phyloP scores from a whole-genome alignment of 1,140 invertebrate species.

The Coelopa frigida region DNA sequence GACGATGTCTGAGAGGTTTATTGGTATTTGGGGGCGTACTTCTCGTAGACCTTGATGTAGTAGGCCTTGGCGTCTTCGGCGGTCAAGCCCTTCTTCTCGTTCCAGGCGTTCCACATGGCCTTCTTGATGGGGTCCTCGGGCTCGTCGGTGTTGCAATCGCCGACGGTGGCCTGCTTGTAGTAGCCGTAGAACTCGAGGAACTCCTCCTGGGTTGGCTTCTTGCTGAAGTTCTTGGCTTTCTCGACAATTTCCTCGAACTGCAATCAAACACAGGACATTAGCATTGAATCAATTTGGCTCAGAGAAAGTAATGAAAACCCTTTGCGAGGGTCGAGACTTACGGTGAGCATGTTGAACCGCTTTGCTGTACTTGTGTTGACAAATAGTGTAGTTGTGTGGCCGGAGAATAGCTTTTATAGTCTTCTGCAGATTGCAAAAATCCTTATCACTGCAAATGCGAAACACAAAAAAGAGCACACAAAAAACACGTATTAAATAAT shows the following conservation, averaged over 20 bases:
- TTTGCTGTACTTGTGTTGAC: not conserved
- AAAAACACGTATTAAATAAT: too few relatives aligned
- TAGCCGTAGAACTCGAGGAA: slow-evolving; percentile 80
- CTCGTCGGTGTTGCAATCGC: slow-evolving; percentile 74
- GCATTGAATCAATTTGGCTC: not conserved
- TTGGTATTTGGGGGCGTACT: slow-evolving; percentile 49
- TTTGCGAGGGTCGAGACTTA: slow-evolving; percentile 22
- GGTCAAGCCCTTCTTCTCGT: slow-evolving; percentile 67
- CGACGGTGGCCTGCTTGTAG: slow-evolving; percentile 83
- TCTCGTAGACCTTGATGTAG: slow-evolving; percentile 73
- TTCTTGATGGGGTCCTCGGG: slow-evolving; percentile 92
- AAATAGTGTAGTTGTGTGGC: too few relatives aligned
- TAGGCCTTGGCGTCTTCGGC: slow-evolving; percentile 74
- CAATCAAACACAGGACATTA: not conserved
- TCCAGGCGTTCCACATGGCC: slow-evolving; percentile 95
- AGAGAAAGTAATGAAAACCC: too few relatives aligned
- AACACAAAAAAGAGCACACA: too few relatives aligned
- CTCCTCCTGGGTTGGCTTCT: slow-evolving; percentile 71
- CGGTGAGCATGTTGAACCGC: slow-evolving; percentile 29
- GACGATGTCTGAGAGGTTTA: slow-evolving; percentile 20
- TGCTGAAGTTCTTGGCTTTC: slow-evolving; percentile 69
- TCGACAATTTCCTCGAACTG: slow-evolving; percentile 48
- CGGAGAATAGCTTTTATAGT: too few relatives aligned
- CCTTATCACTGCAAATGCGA: too few relatives aligned
- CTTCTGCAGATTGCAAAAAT: too few relatives aligned